These are phyloP conservation scores for Leucozona laternaria DNA, from an alignment of 2,888 invertebrate species.

Conservation along the genomic window DNA sequence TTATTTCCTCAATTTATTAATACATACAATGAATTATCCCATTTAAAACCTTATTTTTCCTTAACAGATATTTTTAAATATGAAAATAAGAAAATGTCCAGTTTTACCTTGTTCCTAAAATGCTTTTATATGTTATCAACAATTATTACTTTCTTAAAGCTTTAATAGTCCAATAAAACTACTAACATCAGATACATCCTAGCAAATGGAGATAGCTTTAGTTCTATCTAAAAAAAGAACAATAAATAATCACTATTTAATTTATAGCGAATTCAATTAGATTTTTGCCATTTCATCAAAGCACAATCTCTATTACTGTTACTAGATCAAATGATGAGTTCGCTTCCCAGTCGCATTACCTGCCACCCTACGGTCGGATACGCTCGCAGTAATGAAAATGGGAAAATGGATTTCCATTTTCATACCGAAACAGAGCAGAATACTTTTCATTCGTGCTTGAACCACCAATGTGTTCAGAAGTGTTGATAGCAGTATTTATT, in stretches of 20 bases:
- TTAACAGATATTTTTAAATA: background rate
- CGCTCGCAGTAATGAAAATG: conserved; percentile 62
- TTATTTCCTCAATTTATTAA: too few relatives aligned
- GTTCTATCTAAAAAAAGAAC: background rate
- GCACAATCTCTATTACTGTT: conserved; percentile 51
- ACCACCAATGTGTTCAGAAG: conserved; percentile 70
- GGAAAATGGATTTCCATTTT: conserved; percentile 72
- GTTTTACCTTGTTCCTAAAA: background rate
- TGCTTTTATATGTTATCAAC: conserved; percentile 17
- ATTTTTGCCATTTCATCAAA: conserved; percentile 66
- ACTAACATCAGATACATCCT: background rate
- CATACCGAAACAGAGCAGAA: conserved; percentile 61
- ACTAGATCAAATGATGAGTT: conserved; percentile 53
- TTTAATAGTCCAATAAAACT: background rate
- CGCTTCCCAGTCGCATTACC: conserved; percentile 43
- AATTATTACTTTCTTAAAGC: background rate
- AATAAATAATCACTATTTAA: conserved; percentile 9
- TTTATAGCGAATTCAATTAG: conserved; percentile 36
- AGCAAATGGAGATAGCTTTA: background rate
- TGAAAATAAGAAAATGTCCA: background rate
- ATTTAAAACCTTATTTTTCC: background rate
- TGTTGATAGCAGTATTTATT: conserved; percentile 10
- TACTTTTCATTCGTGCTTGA: conserved; percentile 72
- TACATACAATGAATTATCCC: background rate
- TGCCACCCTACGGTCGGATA: conserved; percentile 43